Conservation (phyloP, 2,888 invertebrate genomes). For the Cremastinae sp. region DNA sequence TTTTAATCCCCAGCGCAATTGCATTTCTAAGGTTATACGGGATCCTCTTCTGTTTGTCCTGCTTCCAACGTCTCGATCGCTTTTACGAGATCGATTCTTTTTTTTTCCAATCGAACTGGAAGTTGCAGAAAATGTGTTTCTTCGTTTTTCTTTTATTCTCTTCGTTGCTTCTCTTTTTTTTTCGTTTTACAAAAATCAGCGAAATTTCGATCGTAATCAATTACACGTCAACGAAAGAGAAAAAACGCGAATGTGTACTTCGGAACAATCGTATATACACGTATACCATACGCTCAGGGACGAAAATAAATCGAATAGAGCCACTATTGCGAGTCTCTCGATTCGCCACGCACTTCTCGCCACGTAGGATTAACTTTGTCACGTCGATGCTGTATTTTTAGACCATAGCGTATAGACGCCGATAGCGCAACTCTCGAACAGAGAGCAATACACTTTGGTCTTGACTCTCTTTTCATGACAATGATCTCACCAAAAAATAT, state of each 20-base stretch:
- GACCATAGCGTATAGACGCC: slow-evolving; percentile 47
- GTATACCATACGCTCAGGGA: background rate
- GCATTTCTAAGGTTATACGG: slow-evolving; percentile 70
- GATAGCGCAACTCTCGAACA: slow-evolving; percentile 38
- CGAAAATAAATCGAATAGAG: slow-evolving; percentile 56
- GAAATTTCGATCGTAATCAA: background rate
- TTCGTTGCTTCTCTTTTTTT: slow-evolving; percentile 41
- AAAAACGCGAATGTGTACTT: background rate
- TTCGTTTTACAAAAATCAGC: slow-evolving; percentile 2
- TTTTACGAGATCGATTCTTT: slow-evolving; percentile 59
- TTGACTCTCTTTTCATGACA: slow-evolving; percentile 38
- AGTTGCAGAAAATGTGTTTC: slow-evolving; percentile 48
- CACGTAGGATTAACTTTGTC: slow-evolving; percentile 61
- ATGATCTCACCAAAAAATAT: too few species aligned
- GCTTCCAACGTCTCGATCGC: slow-evolving; percentile 55
- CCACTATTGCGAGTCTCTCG: slow-evolving; percentile 42
- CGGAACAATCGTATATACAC: background rate
- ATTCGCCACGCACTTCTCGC: slow-evolving; percentile 55
- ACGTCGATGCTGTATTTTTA: slow-evolving; percentile 62
- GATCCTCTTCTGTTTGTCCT: slow-evolving; percentile 38
- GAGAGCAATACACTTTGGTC: slow-evolving; percentile 58
- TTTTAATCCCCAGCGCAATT: slow-evolving; percentile 38
- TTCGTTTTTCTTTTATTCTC: slow-evolving; percentile 22
- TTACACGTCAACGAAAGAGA: background rate
- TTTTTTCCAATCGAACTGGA: background rate